Evolutionary conservation across 2,797 vertebrate species (phyloP).

Genomic region (Amphiprion clarkii): DNA sequence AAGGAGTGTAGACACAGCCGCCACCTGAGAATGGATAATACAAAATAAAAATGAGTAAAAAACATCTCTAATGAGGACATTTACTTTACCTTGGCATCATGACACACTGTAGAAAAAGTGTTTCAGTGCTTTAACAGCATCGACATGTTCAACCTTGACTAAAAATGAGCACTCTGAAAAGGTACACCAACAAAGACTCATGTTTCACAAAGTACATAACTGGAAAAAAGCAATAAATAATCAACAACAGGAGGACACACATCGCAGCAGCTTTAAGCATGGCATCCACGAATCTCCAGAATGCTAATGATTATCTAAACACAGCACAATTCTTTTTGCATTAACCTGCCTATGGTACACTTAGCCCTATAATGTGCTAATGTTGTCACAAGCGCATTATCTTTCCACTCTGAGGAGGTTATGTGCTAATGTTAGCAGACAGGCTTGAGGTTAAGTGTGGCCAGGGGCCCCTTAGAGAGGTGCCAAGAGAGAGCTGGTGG

Average conservation of each 20-base stretch:
- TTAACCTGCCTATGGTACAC: constrained; percentile 17
- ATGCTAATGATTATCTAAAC: constrained; percentile 53
- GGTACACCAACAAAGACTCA: not conserved
- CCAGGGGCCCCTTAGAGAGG: constrained; percentile 71
- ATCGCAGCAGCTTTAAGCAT: constrained; percentile 4
- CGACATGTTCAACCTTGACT: not conserved
- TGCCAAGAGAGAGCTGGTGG: constrained; percentile 80
- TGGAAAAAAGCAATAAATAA: not conserved
- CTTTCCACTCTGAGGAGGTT: constrained; percentile 57
- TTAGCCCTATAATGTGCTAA: constrained; percentile 47
- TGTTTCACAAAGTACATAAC: constrained; percentile 5
- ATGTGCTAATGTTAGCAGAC: constrained; percentile 73
- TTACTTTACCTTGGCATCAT: not conserved
- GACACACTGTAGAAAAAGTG: not conserved
- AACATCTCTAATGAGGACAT: not conserved
- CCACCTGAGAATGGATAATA: not conserved
- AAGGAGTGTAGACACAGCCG: not conserved
- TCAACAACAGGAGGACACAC: not conserved
- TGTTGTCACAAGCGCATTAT: constrained; percentile 61
- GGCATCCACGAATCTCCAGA: constrained; percentile 33
- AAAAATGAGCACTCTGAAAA: not conserved
- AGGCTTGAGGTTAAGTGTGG: constrained; percentile 80
- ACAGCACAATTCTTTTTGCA: constrained; percentile 33
- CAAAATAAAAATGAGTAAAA: not conserved
- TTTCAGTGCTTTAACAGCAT: not conserved